These are phyloP conservation scores for Torymus tubicola DNA, from an alignment of 2,888 invertebrate genomes.

Conservation along the genomic window DNA sequence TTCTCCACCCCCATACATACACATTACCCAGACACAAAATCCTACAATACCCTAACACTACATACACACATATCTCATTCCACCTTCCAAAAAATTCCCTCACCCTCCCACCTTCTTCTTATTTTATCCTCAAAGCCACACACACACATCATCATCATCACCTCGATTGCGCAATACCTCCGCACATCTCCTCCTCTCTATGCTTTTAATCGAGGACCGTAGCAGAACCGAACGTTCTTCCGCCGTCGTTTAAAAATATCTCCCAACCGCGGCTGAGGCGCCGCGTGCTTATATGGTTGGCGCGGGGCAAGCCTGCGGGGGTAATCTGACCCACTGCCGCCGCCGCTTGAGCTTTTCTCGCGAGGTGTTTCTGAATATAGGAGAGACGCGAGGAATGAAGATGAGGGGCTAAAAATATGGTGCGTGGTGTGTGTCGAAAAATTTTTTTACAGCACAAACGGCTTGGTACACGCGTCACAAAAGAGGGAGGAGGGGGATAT, in stretches of 20 bases:
- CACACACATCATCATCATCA: background rate
- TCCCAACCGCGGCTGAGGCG: conserved; percentile 55
- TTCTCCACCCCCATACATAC: too few relatives aligned
- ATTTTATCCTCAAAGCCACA: background rate
- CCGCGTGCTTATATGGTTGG: conserved; percentile 74
- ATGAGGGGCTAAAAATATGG: conserved; percentile 37
- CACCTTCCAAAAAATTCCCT: too few relatives aligned
- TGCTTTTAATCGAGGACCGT: conserved; percentile 63
- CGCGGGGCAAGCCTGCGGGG: conserved; percentile 60
- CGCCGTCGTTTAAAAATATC: conserved; percentile 71
- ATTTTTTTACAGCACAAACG: conserved; percentile 4
- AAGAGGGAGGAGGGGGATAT: too few relatives aligned
- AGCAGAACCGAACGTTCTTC: conserved; percentile 58
- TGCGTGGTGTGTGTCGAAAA: background rate
- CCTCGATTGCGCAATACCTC: conserved; percentile 29
- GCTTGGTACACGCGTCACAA: too few relatives aligned
- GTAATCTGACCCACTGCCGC: conserved; percentile 71
- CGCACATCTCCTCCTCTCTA: conserved; percentile 34
- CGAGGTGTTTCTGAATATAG: conserved; percentile 22
- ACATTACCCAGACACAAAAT: too few relatives aligned
- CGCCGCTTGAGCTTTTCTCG: too few relatives aligned
- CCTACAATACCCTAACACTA: too few relatives aligned
- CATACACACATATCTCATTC: too few relatives aligned
- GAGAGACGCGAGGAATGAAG: background rate
- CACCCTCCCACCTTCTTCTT: too few relatives aligned